phyloP scores from a whole-genome alignment of 2,113 vertebrate species.

The Pyrgilauda ruficollis region DNA sequence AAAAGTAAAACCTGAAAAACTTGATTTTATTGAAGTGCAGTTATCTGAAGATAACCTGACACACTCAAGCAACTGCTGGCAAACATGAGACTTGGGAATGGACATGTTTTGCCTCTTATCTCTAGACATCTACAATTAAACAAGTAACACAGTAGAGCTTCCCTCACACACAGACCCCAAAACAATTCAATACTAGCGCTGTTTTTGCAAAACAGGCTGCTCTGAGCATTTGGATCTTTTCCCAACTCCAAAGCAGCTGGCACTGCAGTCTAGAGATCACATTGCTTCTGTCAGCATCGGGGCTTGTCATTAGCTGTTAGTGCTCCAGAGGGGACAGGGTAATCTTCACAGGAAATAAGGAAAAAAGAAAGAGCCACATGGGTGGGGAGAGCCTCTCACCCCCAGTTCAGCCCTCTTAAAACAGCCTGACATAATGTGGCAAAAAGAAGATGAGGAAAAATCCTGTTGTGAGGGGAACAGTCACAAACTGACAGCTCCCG shows the following conservation, averaged over 20 bases:
- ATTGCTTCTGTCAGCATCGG: neutral
- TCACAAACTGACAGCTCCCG: neutral
- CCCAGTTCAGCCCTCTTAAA: neutral
- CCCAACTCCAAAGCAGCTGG: slow-evolving; percentile 23
- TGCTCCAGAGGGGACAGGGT: neutral
- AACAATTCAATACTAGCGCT: neutral
- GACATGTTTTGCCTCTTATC: neutral
- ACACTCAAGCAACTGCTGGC: neutral
- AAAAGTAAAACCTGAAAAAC: neutral
- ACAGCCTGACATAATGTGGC: neutral
- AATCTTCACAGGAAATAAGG: neutral
- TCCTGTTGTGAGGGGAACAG: neutral
- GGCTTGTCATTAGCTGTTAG: neutral
- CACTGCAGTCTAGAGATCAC: neutral
- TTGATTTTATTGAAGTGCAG: neutral
- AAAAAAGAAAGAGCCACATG: neutral
- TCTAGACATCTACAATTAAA: neutral
- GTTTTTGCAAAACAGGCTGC: neutral
- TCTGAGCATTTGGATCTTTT: neutral
- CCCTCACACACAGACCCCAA: neutral
- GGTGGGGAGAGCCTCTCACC: neutral
- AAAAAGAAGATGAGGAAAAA: neutral
- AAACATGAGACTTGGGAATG: neutral
- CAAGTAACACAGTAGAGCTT: neutral
- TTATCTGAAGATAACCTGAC: neutral